Conservation (phyloP, 2,888 invertebrate species). For the Ceraclea dissimilis region DNA sequence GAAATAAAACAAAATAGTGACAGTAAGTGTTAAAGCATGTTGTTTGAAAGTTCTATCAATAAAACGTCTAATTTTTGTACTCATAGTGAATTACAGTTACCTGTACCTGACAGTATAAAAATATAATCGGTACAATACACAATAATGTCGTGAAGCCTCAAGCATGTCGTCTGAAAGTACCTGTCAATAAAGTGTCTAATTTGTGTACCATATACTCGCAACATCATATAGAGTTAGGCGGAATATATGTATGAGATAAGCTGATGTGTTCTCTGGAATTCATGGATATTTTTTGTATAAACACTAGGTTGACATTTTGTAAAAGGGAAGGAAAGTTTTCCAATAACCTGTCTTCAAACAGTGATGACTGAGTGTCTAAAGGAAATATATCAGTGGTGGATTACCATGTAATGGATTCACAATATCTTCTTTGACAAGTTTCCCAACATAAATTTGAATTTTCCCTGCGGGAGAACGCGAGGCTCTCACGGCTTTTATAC, state of each 20-base stretch:
- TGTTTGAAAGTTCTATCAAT: too few species aligned
- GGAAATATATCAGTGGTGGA: conserved; percentile 20
- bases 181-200: too few species aligned
- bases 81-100: too few species aligned
- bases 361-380: conserved; percentile 9
- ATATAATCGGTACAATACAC: too few species aligned
- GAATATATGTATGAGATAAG: background rate
- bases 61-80: too few species aligned
- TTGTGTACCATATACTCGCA: too few species aligned
- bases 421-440: conserved; percentile 25
- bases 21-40: too few species aligned
- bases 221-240: too few species aligned
- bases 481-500: conserved; percentile 10
- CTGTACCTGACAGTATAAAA: too few species aligned
- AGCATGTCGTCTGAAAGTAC: too few species aligned
- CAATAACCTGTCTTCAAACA: conserved; percentile 5
- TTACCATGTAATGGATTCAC: conserved; percentile 25
- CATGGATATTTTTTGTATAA: background rate
- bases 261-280: background rate
- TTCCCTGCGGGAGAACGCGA: conserved; percentile 11
- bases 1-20: too few species aligned
- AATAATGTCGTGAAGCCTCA: too few species aligned
- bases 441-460: conserved; percentile 24
- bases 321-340: background rate
- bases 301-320: background rate